A percentile compares a stretch with the other conserved stretches of the same genome.
phyloP scores from a whole-genome alignment of 1,140 invertebrate genomes.

The Triops cancriformis region DNA sequence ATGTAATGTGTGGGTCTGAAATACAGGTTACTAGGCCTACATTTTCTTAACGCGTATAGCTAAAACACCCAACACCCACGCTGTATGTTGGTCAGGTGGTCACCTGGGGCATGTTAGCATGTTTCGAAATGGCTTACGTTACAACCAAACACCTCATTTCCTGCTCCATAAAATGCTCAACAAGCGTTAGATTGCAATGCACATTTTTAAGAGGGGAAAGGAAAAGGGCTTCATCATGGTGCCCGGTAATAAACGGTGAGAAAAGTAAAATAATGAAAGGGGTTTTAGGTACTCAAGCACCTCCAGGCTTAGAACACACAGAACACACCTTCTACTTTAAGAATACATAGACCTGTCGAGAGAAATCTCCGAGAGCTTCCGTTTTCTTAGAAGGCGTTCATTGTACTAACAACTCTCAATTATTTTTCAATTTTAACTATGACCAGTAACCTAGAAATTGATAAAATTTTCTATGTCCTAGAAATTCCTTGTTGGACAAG shows the following conservation, averaged over 20 bases:
- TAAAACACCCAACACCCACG: neutral
- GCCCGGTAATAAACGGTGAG: neutral
- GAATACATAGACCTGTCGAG: too few species aligned
- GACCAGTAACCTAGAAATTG: too few species aligned
- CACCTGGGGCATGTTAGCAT: neutral
- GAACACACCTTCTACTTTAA: too few species aligned
- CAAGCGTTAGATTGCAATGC: neutral
- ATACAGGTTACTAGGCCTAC: neutral
- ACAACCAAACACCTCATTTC: neutral
- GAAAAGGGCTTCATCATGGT: neutral
- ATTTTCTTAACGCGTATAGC: neutral
- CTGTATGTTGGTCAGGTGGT: constrained; percentile 4
- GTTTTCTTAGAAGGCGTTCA: too few species aligned
- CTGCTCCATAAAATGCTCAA: neutral
- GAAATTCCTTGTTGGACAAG: too few species aligned
- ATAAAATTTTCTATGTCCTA: too few species aligned
- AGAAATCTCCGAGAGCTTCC: too few species aligned
- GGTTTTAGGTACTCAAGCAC: neutral
- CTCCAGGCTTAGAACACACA: neutral
- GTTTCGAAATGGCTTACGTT: neutral
- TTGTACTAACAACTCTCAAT: too few species aligned
- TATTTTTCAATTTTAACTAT: too few species aligned
- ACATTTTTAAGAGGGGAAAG: neutral
- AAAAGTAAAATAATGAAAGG: neutral
- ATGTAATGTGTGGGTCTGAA: neutral